These are phyloP conservation scores for Procapra przewalskii DNA, from an alignment of 2,113 vertebrate species.

Conservation along the genomic window DNA sequence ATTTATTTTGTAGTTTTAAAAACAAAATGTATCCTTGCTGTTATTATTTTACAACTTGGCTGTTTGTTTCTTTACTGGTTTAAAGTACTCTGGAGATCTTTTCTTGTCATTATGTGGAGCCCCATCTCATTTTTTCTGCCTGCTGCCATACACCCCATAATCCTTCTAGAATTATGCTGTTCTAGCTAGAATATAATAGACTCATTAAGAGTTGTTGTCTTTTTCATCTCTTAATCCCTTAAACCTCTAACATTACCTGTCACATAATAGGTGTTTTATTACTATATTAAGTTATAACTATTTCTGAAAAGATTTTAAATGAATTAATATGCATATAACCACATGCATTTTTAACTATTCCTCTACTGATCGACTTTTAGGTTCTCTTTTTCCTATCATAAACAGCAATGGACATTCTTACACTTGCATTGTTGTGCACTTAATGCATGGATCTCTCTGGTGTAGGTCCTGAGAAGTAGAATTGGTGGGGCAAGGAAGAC, in stretches of 20 bases:
- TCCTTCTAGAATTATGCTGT: not conserved
- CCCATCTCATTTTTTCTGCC: not conserved
- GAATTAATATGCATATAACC: not conserved
- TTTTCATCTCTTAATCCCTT: not conserved
- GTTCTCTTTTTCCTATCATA: not conserved
- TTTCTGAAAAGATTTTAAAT: not conserved
- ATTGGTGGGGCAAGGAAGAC: not conserved
- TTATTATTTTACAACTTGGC: not conserved
- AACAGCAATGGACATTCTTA: not conserved
- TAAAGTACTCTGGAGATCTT: not conserved
- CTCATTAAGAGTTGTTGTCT: not conserved
- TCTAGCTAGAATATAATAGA: not conserved
- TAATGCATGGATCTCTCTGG: not conserved
- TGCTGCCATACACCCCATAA: not conserved
- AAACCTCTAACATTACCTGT: not conserved
- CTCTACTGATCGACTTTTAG: not conserved
- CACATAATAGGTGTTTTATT: constrained; percentile 64
- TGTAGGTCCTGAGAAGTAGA: not conserved
- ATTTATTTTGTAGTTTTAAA: not conserved
- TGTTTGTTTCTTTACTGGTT: not conserved
- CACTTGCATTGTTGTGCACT: not conserved
- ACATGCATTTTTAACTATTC: not conserved
- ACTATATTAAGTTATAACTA: constrained; percentile 66
- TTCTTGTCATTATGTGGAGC: not conserved
- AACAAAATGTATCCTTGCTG: not conserved